Evolutionary conservation across 2,888 invertebrate species (phyloP).

Genomic region (Agrilus mali): DNA sequence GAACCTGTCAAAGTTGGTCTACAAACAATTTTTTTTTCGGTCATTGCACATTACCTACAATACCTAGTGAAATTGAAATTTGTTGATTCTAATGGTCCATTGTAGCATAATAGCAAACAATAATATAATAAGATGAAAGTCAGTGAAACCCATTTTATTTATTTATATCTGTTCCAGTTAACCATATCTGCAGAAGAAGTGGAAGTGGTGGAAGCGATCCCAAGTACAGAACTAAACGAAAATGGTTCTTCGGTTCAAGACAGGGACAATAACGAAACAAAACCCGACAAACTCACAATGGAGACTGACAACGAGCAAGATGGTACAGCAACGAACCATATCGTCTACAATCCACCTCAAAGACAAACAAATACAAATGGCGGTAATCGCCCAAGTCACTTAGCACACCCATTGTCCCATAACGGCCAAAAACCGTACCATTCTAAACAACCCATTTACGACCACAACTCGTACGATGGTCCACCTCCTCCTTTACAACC

Average conservation of each 20-base stretch:
- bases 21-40: no score
- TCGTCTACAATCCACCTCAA: slow-evolving; percentile 34
- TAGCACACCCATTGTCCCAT: slow-evolving; percentile 18
- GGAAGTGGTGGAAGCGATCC: slow-evolving; percentile 50
- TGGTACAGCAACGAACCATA: slow-evolving; percentile 36
- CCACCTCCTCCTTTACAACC: slow-evolving; percentile 46
- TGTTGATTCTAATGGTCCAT: no score
- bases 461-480: slow-evolving; percentile 52
- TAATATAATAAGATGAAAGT: no score
- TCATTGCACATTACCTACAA: no score
- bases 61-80: no score
- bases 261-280: slow-evolving; percentile 48
- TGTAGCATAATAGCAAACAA: no score
- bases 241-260: slow-evolving; percentile 32
- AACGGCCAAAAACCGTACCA: slow-evolving; percentile 36
- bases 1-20: no score
- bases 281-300: slow-evolving; percentile 58
- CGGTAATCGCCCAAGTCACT: slow-evolving; percentile 35
- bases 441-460: slow-evolving; percentile 28
- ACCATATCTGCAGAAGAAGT: slow-evolving; percentile 34
- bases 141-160: background rate
- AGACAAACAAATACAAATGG: slow-evolving; percentile 32
- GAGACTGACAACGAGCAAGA: slow-evolving; percentile 52
- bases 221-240: slow-evolving; percentile 41
- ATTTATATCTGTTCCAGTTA: slow-evolving; percentile 26